phyloP scores from a whole-genome alignment of 2,888 invertebrate species.

The Lepidocyrtinus sp. region DNA sequence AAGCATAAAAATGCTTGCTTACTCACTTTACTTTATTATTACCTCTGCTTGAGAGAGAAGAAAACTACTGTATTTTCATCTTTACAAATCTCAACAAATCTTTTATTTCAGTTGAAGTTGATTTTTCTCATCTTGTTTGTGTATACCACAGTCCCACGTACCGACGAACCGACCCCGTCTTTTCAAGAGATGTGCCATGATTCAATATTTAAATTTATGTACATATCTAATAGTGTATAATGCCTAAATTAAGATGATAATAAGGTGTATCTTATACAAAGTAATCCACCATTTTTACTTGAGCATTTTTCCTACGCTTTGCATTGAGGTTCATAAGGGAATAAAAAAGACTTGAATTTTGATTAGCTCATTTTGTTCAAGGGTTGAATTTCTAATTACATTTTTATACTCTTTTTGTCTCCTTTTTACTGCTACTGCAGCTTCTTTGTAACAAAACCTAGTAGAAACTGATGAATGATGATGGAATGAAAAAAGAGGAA shows the following conservation, averaged over 20 bases:
- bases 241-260: slow-evolving; percentile 24
- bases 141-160: too few relatives aligned
- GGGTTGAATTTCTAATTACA: slow-evolving; percentile 50
- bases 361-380: slow-evolving; percentile 34
- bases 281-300: slow-evolving; percentile 10
- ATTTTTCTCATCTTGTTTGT: not conserved
- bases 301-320: not conserved
- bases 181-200: not conserved
- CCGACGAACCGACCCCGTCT: not conserved
- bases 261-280: slow-evolving; percentile 25
- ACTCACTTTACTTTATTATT: slow-evolving; percentile 29
- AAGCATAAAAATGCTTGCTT: slow-evolving; percentile 25
- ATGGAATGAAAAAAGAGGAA: not conserved
- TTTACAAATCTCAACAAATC: slow-evolving; percentile 12
- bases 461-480: not conserved
- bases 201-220: slow-evolving; percentile 50
- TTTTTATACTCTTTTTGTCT: slow-evolving; percentile 17
- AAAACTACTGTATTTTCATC: slow-evolving; percentile 11
- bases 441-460: not conserved
- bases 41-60: slow-evolving; percentile 20
- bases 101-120: slow-evolving; percentile 10
- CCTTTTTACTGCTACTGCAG: not conserved
- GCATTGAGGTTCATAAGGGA: not conserved
- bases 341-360: slow-evolving; percentile 51
- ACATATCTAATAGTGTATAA: slow-evolving; percentile 41